These are phyloP conservation scores for Stictocephala bisonia DNA, from an alignment of 2,888 invertebrate species.

Conservation along the genomic window DNA sequence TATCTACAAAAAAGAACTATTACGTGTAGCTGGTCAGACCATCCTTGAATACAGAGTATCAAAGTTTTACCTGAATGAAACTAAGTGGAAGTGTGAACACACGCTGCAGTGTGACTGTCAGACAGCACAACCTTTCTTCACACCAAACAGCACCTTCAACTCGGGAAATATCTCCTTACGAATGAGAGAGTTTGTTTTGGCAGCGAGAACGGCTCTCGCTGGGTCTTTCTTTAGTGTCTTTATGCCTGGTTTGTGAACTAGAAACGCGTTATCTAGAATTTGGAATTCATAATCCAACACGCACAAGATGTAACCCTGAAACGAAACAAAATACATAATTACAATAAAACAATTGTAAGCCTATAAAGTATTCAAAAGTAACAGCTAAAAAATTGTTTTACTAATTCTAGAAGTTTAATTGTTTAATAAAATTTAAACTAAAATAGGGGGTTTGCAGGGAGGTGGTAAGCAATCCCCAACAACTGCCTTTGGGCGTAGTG, in stretches of 20 bases:
- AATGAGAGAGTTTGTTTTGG: conserved; percentile 81
- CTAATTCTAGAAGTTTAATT: too few species aligned
- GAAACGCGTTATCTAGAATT: conserved; percentile 92
- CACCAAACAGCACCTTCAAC: conserved; percentile 85
- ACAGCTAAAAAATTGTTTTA: background rate
- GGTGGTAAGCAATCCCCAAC: too few species aligned
- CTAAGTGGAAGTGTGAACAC: background rate
- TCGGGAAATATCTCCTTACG: conserved; percentile 86
- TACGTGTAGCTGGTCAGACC: too few species aligned
- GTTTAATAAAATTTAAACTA: too few species aligned
- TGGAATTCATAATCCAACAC: conserved; percentile 93
- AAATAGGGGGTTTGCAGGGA: too few species aligned
- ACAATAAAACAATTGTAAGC: too few species aligned
- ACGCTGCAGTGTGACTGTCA: conserved; percentile 66
- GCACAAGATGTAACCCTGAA: conserved; percentile 89
- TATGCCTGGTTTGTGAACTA: conserved; percentile 92
- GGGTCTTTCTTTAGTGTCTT: conserved; percentile 84
- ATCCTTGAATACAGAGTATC: background rate
- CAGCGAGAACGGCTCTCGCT: conserved; percentile 79
- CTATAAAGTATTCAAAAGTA: background rate
- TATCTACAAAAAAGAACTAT: too few species aligned
- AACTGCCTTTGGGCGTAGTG: too few species aligned
- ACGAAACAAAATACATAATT: conserved; percentile 53
- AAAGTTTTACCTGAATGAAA: conserved; percentile 5
- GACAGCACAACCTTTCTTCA: conserved; percentile 82